These are phyloP conservation scores for Chiloscyllium plagiosum DNA, from an alignment of 2,113 vertebrate species.

Conservation along the genomic window DNA sequence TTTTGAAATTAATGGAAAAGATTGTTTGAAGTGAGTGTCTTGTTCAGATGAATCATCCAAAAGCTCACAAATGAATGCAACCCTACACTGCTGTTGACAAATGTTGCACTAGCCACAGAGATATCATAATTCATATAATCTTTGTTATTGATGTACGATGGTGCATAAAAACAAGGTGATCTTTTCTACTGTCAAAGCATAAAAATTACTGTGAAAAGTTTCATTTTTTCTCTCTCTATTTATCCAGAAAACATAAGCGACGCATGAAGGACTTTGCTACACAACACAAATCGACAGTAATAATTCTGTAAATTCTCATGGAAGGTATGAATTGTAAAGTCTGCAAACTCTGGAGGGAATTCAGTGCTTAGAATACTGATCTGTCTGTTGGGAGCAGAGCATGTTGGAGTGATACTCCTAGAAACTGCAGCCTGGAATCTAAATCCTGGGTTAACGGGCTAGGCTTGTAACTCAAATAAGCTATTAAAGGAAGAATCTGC, in stretches of 20 bases:
- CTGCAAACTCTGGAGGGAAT: neutral
- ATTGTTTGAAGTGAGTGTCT: neutral
- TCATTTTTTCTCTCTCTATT: neutral
- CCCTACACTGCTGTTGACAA: slow-evolving; percentile 26
- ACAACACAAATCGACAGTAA: slow-evolving; percentile 16
- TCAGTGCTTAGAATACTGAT: slow-evolving; percentile 18
- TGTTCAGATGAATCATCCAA: slow-evolving; percentile 34
- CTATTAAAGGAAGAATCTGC: neutral
- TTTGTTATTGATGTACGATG: slow-evolving; percentile 24
- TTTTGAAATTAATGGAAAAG: slow-evolving; percentile 24
- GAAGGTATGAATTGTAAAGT: neutral
- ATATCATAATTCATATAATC: slow-evolving; percentile 34
- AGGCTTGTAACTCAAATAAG: neutral
- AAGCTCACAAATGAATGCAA: slow-evolving; percentile 22
- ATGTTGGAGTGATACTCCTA: neutral
- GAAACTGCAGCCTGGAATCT: neutral
- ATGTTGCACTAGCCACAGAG: neutral
- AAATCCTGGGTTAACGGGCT: too few species aligned
- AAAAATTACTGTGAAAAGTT: slow-evolving; percentile 22
- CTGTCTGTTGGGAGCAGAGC: neutral
- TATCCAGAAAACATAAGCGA: neutral
- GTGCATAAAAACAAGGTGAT: slow-evolving; percentile 32
- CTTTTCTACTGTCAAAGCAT: slow-evolving; percentile 14
- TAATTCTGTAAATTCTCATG: neutral
- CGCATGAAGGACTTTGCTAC: neutral